Evolutionary conservation across 2,797 vertebrate genomes (phyloP).

Genomic region (Danio tinwini): DNA sequence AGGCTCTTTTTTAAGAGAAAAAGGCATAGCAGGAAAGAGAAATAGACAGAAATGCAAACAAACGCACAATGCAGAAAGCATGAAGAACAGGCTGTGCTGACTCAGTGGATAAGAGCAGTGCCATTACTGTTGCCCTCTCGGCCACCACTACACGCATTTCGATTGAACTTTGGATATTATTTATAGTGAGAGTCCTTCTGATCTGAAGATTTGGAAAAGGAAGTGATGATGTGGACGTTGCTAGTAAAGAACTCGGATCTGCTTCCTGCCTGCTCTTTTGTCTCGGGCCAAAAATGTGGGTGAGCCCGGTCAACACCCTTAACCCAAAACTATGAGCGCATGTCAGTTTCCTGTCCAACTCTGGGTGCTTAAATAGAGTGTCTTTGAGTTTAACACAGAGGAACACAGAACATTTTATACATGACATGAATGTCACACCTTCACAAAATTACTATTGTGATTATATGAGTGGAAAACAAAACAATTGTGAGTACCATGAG

Average conservation of each 20-base stretch:
- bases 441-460: neutral
- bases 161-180: conserved; percentile 58
- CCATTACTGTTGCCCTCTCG: neutral
- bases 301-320: conserved; percentile 83
- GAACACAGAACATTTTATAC: conserved; percentile 2
- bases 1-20: too few species aligned
- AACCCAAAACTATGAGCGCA: conserved; percentile 71
- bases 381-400: conserved; percentile 20
- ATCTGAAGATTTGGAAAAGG: conserved; percentile 64
- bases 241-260: conserved; percentile 69
- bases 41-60: neutral
- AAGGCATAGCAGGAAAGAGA: conserved; percentile 16
- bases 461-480: neutral
- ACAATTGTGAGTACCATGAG: neutral
- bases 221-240: conserved; percentile 64
- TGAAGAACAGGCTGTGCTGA: neutral
- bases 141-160: conserved; percentile 34
- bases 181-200: conserved; percentile 58
- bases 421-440: neutral
- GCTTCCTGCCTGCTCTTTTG: conserved; percentile 71
- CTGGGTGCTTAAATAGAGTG: conserved; percentile 17
- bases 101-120: neutral
- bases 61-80: neutral
- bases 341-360: conserved; percentile 67
- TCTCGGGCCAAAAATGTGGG: conserved; percentile 83